Evolutionary conservation across 2,888 invertebrate genomes (phyloP).

Genomic region (Oscheius onirici): DNA sequence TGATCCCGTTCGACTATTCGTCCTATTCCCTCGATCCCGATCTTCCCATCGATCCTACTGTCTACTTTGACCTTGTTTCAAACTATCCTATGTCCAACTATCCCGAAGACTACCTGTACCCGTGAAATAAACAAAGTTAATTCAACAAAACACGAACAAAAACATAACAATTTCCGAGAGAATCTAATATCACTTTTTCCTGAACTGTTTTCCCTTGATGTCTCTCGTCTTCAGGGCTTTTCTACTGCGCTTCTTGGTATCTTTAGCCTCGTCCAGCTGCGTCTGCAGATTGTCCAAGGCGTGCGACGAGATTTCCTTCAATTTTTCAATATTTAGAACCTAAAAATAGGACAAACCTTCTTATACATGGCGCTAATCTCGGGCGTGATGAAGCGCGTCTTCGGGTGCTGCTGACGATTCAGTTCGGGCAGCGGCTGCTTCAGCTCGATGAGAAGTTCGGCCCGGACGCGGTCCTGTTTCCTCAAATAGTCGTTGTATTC

Average conservation of each 20-base stretch:
- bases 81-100: too few species aligned
- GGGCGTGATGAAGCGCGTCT: slow-evolving; percentile 44
- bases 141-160: background rate
- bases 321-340: background rate
- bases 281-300: slow-evolving; percentile 45
- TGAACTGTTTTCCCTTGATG: slow-evolving; percentile 15
- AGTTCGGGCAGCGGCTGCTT: slow-evolving; percentile 5
- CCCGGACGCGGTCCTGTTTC: slow-evolving; percentile 14
- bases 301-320: slow-evolving; percentile 21
- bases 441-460: background rate
- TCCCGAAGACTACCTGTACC: too few species aligned
- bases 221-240: slow-evolving; percentile 11
- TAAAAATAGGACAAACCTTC: too few species aligned
- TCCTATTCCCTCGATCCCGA: too few species aligned
- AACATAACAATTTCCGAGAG: background rate
- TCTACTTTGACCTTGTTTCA: too few species aligned
- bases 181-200: slow-evolving; percentile 5
- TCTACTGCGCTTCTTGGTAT: slow-evolving; percentile 34
- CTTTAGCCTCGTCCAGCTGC: slow-evolving; percentile 38
- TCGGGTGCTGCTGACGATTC: background rate
- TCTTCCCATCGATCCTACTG: too few species aligned
- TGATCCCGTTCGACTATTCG: too few species aligned
- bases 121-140: too few species aligned
- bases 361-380: slow-evolving; percentile 31
- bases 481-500: slow-evolving; percentile 13